Base-by-base conservation (phyloP, 2,797 vertebrate genomes). In the Crocidura indochinensis region DNA sequence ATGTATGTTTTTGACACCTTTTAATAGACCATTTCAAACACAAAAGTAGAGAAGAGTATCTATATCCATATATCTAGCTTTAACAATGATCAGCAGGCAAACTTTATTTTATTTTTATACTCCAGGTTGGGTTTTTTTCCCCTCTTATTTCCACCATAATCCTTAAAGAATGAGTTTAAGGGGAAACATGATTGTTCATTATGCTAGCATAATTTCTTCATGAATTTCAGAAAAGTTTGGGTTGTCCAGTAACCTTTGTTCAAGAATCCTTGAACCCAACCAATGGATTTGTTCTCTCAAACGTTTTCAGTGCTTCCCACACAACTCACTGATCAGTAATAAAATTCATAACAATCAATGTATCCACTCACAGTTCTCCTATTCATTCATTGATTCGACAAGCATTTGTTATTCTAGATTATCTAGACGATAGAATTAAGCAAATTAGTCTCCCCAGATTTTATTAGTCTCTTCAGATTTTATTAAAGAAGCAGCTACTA, bases 101-200 rank as follows among this genome's bases (percentile, higher is more conserved):
- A 26, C 76, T 92, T 82, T 53, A 62, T 74, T 93, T 81, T 47
- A 68, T 79, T 29, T 79, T 29, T 88, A 27, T 46, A 51, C 1
- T 4, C 29, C 4, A 22, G 38, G 38, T 38, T 38, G 38, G 38
- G 38, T 38, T 38, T 29, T 75, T 69, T 65, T 51, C 53, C 67
- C 47, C 9, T 90, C 65, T 31, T 60, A 12, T 26, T 14, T 49
- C 22, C 7, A 74, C 29, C 6, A 10, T 74, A 20, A 3, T 26
- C 60, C 71, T 84, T 68, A 73, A 85, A 86, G 72, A 44, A 47
- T 75, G 49, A 78, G 65, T 73, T 82, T 87, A 74, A 91, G 94
- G 38, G 38, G 14, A 78, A 92, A 80, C 56, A 20, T 60, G 19
- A 60, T 60, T 19, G 10, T 1, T 15, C 38, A 84, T 38, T 38